phyloP scores from a whole-genome alignment of 2,888 invertebrate species.

The Drosophila putrida region DNA sequence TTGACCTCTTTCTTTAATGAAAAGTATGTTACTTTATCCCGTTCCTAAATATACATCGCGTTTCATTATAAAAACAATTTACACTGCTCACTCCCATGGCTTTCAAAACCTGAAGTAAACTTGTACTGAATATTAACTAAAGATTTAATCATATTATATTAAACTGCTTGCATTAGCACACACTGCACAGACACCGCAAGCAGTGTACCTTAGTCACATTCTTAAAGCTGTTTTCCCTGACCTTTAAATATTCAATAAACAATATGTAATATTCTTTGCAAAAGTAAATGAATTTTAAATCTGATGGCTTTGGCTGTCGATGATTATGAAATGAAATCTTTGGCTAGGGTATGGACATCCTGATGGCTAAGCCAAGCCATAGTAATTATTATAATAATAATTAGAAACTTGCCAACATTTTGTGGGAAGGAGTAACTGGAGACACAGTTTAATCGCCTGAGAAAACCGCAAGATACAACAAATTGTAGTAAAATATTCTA shows the following conservation, averaged over 20 bases:
- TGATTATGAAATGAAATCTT: background rate
- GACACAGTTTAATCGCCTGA: background rate
- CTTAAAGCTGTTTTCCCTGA: too few relatives aligned
- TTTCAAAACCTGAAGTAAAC: too few relatives aligned
- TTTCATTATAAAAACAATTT: too few relatives aligned
- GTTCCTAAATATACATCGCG: too few relatives aligned
- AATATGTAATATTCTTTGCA: background rate
- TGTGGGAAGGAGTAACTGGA: background rate
- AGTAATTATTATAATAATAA: conserved; percentile 4
- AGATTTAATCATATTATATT: too few relatives aligned
- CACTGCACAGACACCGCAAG: too few relatives aligned
- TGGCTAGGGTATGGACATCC: background rate
- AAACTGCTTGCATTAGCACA: too few relatives aligned
- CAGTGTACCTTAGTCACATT: too few relatives aligned
- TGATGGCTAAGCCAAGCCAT: background rate
- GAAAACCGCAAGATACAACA: background rate
- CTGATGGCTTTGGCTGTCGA: background rate
- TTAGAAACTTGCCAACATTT: background rate
- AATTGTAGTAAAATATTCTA: conserved; percentile 1
- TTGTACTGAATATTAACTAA: too few relatives aligned
- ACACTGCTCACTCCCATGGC: too few relatives aligned
- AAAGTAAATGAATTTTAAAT: background rate
- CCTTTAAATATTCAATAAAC: background rate
- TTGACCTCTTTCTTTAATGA: too few relatives aligned
- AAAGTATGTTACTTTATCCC: too few relatives aligned